Percentiles rank a stretch among this genome's conserved stretches.
Evolutionary conservation across 2,888 invertebrate genomes (phyloP).

Genomic region (Coleophora flavipennella): DNA sequence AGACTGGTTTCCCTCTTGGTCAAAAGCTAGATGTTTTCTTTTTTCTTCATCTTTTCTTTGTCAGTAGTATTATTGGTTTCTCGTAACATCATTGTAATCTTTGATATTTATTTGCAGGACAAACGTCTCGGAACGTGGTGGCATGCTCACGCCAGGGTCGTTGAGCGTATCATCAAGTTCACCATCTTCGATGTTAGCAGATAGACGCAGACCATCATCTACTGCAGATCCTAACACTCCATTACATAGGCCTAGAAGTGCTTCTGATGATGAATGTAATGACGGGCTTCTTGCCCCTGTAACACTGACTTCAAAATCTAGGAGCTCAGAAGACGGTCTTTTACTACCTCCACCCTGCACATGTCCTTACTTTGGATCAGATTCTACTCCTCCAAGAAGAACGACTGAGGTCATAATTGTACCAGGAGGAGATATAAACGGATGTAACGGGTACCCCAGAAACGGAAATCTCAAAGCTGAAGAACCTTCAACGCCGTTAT

Average conservation of each 20-base stretch:
- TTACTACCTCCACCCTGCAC: slow-evolving; percentile 83
- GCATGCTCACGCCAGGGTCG: slow-evolving; percentile 61
- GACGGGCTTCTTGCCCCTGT: slow-evolving; percentile 53
- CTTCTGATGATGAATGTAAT: slow-evolving; percentile 56
- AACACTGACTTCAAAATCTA: slow-evolving; percentile 49
- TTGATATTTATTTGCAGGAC: slow-evolving; percentile 31
- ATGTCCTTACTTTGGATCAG: slow-evolving; percentile 85
- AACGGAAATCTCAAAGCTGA: slow-evolving; percentile 46
- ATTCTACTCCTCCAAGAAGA: slow-evolving; percentile 67
- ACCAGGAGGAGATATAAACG: slow-evolving; percentile 66
- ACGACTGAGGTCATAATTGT: slow-evolving; percentile 68
- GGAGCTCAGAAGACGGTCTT: slow-evolving; percentile 63
- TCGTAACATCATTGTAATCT: not conserved
- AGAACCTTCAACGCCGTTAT: slow-evolving; percentile 60
- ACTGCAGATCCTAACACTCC: slow-evolving; percentile 47
- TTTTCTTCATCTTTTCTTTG: no score
- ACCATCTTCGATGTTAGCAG: slow-evolving; percentile 62
- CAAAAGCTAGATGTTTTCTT: no score
- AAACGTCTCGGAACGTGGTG: slow-evolving; percentile 54
- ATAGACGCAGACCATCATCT: slow-evolving; percentile 50
- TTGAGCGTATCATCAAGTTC: slow-evolving; percentile 61
- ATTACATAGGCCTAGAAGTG: slow-evolving; percentile 52
- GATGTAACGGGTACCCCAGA: slow-evolving; percentile 50
- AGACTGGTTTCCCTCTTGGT: no score
- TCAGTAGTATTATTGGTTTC: no score